Conservation (phyloP, 1,140 invertebrate genomes). For the Elymnias hypermnestra region DNA sequence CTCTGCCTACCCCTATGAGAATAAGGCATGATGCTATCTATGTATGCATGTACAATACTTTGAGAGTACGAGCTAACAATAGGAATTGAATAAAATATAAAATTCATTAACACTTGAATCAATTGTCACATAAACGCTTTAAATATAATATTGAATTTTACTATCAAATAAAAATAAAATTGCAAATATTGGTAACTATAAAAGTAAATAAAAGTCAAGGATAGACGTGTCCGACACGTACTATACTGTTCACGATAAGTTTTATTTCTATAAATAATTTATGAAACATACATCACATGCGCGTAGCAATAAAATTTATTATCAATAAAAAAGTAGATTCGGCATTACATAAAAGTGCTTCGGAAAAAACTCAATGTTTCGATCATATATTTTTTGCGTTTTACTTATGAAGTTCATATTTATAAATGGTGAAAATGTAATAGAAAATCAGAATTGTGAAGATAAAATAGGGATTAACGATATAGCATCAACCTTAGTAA, state of each 20-base stretch:
- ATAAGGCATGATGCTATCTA: too few relatives aligned
- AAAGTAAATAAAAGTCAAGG: not conserved
- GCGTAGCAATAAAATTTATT: slow-evolving; percentile 29
- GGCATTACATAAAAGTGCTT: slow-evolving; percentile 9
- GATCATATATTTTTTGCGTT: slow-evolving; percentile 8
- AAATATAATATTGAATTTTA: too few relatives aligned
- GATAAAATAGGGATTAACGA: slow-evolving; percentile 28
- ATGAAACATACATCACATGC: slow-evolving; percentile 16
- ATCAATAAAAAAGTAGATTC: slow-evolving; percentile 25
- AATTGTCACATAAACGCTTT: too few relatives aligned
- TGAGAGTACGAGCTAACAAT: too few relatives aligned
- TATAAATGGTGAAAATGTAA: slow-evolving; percentile 10
- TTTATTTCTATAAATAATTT: slow-evolving; percentile 32
- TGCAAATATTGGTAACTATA: too few relatives aligned
- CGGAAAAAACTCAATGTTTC: slow-evolving; percentile 3
- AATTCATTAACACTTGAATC: too few relatives aligned
- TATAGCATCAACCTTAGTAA: slow-evolving; percentile 32
- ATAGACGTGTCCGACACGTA: not conserved
- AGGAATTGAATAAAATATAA: too few relatives aligned
- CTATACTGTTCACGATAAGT: slow-evolving; percentile 8
- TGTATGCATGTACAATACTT: too few relatives aligned
- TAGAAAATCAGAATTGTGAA: slow-evolving; percentile 1
- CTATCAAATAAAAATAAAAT: too few relatives aligned
- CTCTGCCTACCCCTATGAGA: too few relatives aligned
- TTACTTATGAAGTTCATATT: slow-evolving; percentile 9